Percentiles rank a stretch among this genome's conserved stretches.
These are phyloP conservation scores for Ceuthmochares aereus DNA, from an alignment of 2,113 vertebrate genomes.

Conservation along the genomic window DNA sequence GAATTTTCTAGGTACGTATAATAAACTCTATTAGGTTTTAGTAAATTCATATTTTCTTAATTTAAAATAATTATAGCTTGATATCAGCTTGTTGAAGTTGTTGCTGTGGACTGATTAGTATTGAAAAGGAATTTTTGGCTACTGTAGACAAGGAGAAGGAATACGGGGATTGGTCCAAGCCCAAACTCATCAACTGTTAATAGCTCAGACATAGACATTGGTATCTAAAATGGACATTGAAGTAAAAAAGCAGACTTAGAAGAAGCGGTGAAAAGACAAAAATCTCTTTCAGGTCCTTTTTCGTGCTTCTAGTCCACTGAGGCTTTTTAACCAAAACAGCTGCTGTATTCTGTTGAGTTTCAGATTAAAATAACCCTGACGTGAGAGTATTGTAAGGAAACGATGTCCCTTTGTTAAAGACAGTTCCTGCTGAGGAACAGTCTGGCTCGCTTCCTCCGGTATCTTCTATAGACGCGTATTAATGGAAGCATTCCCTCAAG, in stretches of 20 bases:
- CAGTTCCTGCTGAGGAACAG: slow-evolving; percentile 15
- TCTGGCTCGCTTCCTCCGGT: neutral
- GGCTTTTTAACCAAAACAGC: slow-evolving; percentile 25
- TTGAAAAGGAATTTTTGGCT: neutral
- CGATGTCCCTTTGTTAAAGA: neutral
- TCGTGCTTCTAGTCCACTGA: neutral
- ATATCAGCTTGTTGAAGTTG: neutral
- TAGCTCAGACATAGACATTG: neutral
- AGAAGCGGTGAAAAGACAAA: neutral
- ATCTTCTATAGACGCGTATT: neutral
- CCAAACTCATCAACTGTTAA: neutral
- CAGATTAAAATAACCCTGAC: slow-evolving; percentile 36
- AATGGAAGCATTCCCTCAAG: neutral
- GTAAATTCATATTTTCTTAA: neutral
- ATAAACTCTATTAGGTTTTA: neutral
- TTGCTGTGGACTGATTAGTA: neutral
- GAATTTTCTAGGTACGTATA: neutral
- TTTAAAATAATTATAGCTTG: neutral
- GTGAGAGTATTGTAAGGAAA: neutral
- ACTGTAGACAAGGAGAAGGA: neutral
- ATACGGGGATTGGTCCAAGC: neutral
- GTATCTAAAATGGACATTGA: neutral
- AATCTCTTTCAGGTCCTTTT: neutral
- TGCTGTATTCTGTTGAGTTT: neutral
- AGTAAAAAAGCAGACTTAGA: neutral